Evolutionary conservation across 2,888 invertebrate species (phyloP), one percentile per base, ranked within the genome.

Genomic region (Elysia crispata): DNA sequence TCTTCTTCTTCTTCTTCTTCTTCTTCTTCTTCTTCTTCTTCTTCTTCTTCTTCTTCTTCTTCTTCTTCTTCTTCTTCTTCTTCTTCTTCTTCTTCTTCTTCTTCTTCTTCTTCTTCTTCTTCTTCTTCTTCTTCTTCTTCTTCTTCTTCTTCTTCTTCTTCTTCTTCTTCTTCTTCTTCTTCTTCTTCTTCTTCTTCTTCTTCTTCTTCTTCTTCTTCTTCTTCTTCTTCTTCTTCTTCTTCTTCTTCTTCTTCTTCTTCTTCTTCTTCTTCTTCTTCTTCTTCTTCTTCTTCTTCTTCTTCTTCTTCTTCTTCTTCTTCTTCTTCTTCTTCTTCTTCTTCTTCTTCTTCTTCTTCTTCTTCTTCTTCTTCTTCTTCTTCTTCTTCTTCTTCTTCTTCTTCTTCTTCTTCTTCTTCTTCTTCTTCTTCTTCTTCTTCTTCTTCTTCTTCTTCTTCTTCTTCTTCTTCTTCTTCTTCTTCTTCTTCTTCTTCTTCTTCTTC

Each of bases 51-150:
- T 31, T 11, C 41, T 72, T 28, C n/a, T 72, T 75, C 33, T 80
- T 81, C 72, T 75, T 69, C 13, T 28, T n/a, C 31, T 54, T n/a
- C 69, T 77, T 74, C 72, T 70, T 74, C 66, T 80, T 76, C 67
- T 28, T 23, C 31, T 13, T 49, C 41, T 62, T 54, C 23, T n/a
- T 33, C 28, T 23, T 13, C 28, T 1, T 49, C 54, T 25, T 28
- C 28, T 70, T 13, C 33, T 33, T 18, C 20, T 41, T 33, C 33
- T 13, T 70, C 49, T 70, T 0, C 33, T 33, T 41, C 20, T 70
- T 33, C 18, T 11, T 30, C 33, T 70, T 33, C 33, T 33, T 33
- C 70, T 70, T 33, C 33, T 33, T 33, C 70, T 41, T 33, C 33
- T 33, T 70, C 11, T 69, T 25, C 25, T 28, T 25, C 8, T 69